Evolutionary conservation across 2,113 vertebrate genomes (phyloP).

Genomic region (Coptodon rendalli): DNA sequence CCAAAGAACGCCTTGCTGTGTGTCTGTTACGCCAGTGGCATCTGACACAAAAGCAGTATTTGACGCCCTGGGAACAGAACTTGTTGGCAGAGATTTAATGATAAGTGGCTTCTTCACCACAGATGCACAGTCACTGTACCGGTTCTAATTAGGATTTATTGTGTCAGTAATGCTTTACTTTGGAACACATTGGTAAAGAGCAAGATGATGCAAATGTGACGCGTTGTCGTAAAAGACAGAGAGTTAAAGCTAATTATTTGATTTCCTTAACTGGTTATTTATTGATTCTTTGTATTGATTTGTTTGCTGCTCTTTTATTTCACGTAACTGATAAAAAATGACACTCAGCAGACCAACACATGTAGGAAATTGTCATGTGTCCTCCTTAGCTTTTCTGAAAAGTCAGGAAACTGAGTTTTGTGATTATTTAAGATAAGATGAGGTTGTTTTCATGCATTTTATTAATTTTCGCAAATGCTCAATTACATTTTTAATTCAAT

Average conservation of each 20-base stretch:
- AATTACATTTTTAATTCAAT: background rate
- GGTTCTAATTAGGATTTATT: background rate
- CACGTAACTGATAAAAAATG: background rate
- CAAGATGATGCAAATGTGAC: background rate
- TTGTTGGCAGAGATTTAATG: background rate
- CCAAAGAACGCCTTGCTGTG: background rate
- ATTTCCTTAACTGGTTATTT: background rate
- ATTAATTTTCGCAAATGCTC: background rate
- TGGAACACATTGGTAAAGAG: background rate
- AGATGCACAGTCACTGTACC: background rate
- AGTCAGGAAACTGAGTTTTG: background rate
- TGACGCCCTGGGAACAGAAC: background rate
- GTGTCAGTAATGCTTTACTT: background rate
- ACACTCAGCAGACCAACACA: background rate
- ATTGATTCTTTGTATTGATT: background rate
- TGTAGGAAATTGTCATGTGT: background rate
- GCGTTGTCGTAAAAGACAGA: background rate
- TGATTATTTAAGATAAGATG: background rate
- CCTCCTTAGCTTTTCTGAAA: too few species aligned
- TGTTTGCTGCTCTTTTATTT: background rate
- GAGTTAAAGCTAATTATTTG: background rate
- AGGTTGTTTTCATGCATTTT: background rate
- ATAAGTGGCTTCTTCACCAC: background rate
- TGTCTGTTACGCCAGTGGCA: fast-evolving
- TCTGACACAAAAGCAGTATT: background rate